Evolutionary conservation across 2,888 invertebrate species (phyloP), one percentile per base, ranked within the genome.

Genomic region (Xylocampa areola): DNA sequence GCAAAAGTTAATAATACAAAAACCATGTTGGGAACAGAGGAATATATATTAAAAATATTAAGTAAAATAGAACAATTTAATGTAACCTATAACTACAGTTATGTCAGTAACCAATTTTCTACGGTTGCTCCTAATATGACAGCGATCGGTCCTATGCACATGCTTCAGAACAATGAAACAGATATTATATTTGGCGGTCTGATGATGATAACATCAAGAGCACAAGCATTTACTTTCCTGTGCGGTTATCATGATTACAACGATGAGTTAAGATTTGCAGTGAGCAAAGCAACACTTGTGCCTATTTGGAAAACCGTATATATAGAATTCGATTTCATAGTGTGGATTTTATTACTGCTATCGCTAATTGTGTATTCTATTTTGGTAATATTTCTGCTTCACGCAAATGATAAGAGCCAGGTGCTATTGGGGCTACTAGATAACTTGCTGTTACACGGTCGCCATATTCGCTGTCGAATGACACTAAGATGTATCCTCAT

Each of bases 331-430:
- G 47, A 75, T 0, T 2, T 36, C 1, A 11, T 45, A 0, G 80
- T 86, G 5, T 88, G 88, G 89, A 10, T 80, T 2, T 4, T 79
- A 4, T 41, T 88, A 1, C 4, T 77, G 0, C 2, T 79, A 0
- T 53, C 75, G 1, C 79, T 83, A 10, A 0, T 80, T 0, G 17
- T 69, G 2, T 85, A 79, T 44, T 72, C 68, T 25, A n/a, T 64
- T 2, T 45, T 86, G 8, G 62, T 86, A 35, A 43, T 72, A 23
- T 36, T 47, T 17, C 54, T 74, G 0, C 53, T 77, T 8, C 55
- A 40, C 2, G 37, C 77, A 1, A 72, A 69, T 11, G 80, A 86
- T 10, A 83, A 77, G 25, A 54, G 50, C 4, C 35, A 33, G 0
- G n/a, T 87, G 0, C 33, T 82, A 0, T 47, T 88, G 2, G 68